Conservation (phyloP, 2,888 invertebrate species). For the Phoenoteleia sp. region DNA sequence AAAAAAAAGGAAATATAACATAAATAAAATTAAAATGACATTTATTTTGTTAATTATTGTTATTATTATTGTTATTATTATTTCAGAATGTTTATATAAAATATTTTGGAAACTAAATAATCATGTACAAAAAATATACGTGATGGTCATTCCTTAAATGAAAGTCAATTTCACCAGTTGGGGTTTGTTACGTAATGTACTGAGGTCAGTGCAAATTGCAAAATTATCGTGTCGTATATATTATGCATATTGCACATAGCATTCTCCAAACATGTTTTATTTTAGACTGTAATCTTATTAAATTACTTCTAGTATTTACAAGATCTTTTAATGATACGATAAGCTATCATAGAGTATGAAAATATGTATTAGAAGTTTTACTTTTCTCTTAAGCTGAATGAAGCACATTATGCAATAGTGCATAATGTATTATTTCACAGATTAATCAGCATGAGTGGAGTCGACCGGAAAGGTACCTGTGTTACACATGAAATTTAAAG, state of each 20-base stretch:
- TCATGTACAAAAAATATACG: conserved; percentile 30
- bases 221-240: conserved; percentile 38
- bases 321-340: too few species aligned
- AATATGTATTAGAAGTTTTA: too few species aligned
- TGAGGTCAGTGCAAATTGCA: conserved; percentile 63
- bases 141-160: conserved; percentile 43
- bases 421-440: background rate
- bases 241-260: conserved; percentile 16
- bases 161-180: conserved; percentile 65
- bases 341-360: too few species aligned
- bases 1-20: too few species aligned
- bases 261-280: conserved; percentile 6
- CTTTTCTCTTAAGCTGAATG: too few species aligned
- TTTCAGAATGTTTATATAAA: too few species aligned
- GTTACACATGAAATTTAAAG: background rate
- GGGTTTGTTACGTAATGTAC: conserved; percentile 42
- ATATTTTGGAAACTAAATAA: background rate
- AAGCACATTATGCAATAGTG: background rate
- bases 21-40: too few species aligned
- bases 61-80: too few species aligned
- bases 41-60: too few species aligned
- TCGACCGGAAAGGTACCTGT: conserved; percentile 3
- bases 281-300: background rate
- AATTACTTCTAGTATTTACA: too few species aligned
- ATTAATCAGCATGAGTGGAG: conserved; percentile 6